A percentile compares a stretch with the other conserved stretches of the same genome.
phyloP scores from a whole-genome alignment of 2,888 invertebrate species.

The Diplazon laetatorius region DNA sequence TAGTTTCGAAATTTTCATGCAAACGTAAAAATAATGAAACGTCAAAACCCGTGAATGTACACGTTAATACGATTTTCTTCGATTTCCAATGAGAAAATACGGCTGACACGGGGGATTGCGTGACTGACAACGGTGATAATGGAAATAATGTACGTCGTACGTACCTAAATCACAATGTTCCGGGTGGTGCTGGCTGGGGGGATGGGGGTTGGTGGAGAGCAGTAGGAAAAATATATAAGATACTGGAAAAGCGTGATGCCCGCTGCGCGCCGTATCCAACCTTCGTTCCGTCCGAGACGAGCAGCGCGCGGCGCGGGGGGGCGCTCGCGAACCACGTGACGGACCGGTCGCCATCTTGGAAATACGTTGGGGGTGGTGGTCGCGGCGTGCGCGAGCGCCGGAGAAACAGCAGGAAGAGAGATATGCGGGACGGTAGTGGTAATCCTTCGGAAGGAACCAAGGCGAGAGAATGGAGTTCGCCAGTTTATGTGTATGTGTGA shows the following conservation, averaged over 20 bases:
- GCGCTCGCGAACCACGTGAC: conserved; percentile 71
- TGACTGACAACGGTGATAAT: too few species aligned
- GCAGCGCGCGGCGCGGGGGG: conserved; percentile 29
- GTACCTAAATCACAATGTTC: too few species aligned
- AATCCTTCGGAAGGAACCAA: conserved; percentile 56
- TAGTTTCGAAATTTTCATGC: too few species aligned
- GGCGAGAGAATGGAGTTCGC: conserved; percentile 38
- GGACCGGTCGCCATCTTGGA: conserved; percentile 77
- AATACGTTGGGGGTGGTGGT: conserved; percentile 47
- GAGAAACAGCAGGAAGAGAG: conserved; percentile 25
- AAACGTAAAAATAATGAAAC: too few species aligned
- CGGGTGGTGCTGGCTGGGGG: too few species aligned
- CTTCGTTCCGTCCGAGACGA: conserved; percentile 26
- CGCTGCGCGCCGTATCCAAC: conserved; percentile 55
- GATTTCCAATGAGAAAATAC: too few species aligned
- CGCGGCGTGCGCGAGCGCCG: conserved; percentile 18
- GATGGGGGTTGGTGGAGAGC: too few species aligned
- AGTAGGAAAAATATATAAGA: conserved; percentile 1
- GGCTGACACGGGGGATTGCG: too few species aligned
- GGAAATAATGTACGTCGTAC: too few species aligned
- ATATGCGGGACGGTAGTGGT: conserved; percentile 36
- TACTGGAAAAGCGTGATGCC: conserved; percentile 46
- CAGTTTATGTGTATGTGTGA: too few species aligned
- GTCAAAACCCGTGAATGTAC: too few species aligned
- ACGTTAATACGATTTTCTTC: too few species aligned